A percentile compares a stretch with the other conserved stretches of the same genome.
These are phyloP conservation scores for Pararge aegeria DNA, from an alignment of 1,140 invertebrate species.

Conservation along the genomic window DNA sequence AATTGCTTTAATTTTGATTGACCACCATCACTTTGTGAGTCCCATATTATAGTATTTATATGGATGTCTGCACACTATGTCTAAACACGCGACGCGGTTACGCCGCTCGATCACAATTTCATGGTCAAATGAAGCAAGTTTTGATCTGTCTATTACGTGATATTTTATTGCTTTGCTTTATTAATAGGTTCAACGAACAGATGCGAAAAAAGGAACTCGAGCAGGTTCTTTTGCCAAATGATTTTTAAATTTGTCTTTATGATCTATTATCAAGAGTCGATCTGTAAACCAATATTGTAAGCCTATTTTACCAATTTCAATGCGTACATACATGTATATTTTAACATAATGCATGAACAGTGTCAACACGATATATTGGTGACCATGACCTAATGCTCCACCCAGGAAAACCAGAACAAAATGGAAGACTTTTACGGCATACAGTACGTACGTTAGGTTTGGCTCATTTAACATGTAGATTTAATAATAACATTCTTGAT, in stretches of 20 bases:
- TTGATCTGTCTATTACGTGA: conserved; percentile 63
- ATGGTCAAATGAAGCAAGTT: conserved; percentile 64
- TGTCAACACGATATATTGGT: not conserved
- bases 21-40: conserved; percentile 2
- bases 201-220: conserved; percentile 6
- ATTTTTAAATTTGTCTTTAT: not conserved
- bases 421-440: not conserved
- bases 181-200: conserved; percentile 38
- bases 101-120: conserved; percentile 49
- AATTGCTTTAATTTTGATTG: no score
- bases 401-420: not conserved
- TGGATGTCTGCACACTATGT: conserved; percentile 26
- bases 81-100: conserved; percentile 55
- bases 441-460: not conserved
- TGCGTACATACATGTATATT: no score
- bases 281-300: no score
- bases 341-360: not conserved
- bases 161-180: conserved; percentile 40
- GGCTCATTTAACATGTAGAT: not conserved
- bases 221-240: not conserved
- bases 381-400: not conserved
- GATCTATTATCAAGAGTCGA: no score
- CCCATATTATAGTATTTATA: conserved; percentile 7
- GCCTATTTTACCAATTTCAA: no score
- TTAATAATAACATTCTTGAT: not conserved